Conservation (phyloP, 1,140 invertebrate genomes). For the Nasonia giraulti region DNA sequence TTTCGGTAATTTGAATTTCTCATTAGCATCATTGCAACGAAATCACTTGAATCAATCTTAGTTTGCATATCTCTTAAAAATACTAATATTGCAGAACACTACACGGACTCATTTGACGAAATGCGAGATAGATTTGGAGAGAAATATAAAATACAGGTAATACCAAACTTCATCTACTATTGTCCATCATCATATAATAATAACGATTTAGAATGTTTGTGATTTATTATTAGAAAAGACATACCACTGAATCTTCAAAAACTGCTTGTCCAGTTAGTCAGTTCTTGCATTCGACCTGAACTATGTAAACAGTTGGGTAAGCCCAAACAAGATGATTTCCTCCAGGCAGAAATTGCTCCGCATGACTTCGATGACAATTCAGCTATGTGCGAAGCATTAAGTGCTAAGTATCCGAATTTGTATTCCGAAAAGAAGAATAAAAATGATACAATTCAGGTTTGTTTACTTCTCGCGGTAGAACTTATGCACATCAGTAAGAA, state of each 20-base stretch:
- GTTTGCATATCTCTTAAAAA: too few relatives aligned
- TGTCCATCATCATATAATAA: background rate
- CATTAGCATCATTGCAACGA: too few relatives aligned
- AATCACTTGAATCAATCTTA: too few relatives aligned
- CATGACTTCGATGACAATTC: conserved; percentile 24
- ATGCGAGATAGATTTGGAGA: conserved; percentile 2
- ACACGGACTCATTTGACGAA: background rate
- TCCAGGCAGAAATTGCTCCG: background rate
- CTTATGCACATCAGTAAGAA: background rate
- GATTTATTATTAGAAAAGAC: conserved; percentile 1
- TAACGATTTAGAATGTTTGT: background rate
- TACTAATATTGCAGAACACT: too few relatives aligned
- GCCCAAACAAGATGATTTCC: background rate
- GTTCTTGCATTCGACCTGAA: background rate
- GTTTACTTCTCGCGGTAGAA: too few relatives aligned
- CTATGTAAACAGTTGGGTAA: background rate
- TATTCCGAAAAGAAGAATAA: background rate
- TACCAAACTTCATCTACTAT: background rate
- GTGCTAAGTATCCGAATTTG: conserved; percentile 13
- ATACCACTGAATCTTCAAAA: background rate
- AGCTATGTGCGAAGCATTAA: background rate
- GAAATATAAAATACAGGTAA: conserved; percentile 15
- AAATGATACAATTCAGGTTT: background rate
- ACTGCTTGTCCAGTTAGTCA: background rate
- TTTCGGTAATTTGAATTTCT: background rate